Base-by-base conservation (phyloP, 1,140 invertebrate genomes). In the Drosophila pandora region DNA sequence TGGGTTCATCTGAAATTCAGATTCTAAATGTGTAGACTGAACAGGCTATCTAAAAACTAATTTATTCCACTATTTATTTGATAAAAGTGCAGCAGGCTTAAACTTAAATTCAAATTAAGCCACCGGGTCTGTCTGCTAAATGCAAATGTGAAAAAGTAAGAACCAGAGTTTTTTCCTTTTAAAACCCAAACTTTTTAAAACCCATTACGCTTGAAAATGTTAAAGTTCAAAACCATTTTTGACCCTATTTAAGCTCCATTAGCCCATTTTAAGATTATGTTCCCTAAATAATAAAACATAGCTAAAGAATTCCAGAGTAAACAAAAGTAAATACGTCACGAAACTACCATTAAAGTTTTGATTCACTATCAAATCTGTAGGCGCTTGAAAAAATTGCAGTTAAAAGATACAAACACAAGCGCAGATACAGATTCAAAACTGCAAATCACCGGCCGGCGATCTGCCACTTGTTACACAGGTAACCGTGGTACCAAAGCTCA, bases 381-480 rank as follows among this genome's bases (percentile, higher is more conserved):
- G 25, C 6, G 5, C 6, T 63, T 62, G 30, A 21, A 48, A 30
- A 37, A 39, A 30, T 55, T 62, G 30, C 30, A 55, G 49, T 23
- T 48, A 17, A 23, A 47, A 34, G 21, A n/a, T 58, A 23, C 41
- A 64, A 21, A 58, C 37, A 49, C 43, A 57, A 23, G 47, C 13
- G 22, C 47, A 32, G 30, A 45, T 43, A n/a, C 25, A 30, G 34
- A 52, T 50, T 49, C 25, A 61, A 47, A 22, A 13, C 12, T 54
- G 32, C 32, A 13, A 12, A 21, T 13, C 22, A 49, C 49, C 54
- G 23, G 23, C 12, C 23, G 54, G 67, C 39, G 5, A 37, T 17
- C 45, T 55, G 53, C 65, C 58, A 74, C 71, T 65, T 74, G 69
- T 74, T 74, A 53, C 52, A 63, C 39, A 7, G 25, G 23, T 30